Base-by-base conservation (phyloP, 2,113 vertebrate genomes). In the Cygnus buccinator region DNA sequence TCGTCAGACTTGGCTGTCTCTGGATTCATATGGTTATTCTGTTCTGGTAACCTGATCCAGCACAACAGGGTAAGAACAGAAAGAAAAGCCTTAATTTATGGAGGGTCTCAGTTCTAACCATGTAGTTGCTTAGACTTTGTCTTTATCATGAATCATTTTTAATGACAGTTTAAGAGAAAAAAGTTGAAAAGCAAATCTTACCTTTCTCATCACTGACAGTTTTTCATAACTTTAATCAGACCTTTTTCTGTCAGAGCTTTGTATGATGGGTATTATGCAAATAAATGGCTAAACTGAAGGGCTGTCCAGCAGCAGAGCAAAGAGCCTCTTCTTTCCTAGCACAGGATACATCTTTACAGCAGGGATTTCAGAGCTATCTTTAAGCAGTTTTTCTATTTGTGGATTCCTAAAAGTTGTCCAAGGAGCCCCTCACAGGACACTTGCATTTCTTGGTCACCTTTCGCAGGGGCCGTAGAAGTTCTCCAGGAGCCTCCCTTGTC, bases 61-160 rank as follows among this genome's bases (percentile, higher is more conserved):
- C 74, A 39, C 77, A 70, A 62, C 1, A 18, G 90, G 90, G 73
- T 57, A 68, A 78, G 93, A 95, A 95, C 83, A 87, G 94, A 94
- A 96, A 93, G 94, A 78, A 95, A 95, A 89, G 84, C 65, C 35
- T 87, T 66, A 96, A 97, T 95, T 97, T 97, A 97, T 86, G 89
- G 84, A 78, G 37, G 89, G 80, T 94, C 96, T 97, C 95, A 33
- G 75, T 95, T 97, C 97, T 94, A 93, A 94, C 95, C 94, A 80
- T 94, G 94, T 94, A 86, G 87, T 90, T 94, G 58, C 84, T 90
- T 85, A 92, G 96, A 76, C 93, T 95, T 82, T 33, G 95, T 74
- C 78, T 94, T 94, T 50, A 66, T 91, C 71, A 19, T 98, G 97
- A 97, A 97, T 98, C 93, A 97, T 95, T 96, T 98, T 97, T 98